phyloP scores from a whole-genome alignment of 2,113 vertebrate genomes.

The Semnornis frantzii region DNA sequence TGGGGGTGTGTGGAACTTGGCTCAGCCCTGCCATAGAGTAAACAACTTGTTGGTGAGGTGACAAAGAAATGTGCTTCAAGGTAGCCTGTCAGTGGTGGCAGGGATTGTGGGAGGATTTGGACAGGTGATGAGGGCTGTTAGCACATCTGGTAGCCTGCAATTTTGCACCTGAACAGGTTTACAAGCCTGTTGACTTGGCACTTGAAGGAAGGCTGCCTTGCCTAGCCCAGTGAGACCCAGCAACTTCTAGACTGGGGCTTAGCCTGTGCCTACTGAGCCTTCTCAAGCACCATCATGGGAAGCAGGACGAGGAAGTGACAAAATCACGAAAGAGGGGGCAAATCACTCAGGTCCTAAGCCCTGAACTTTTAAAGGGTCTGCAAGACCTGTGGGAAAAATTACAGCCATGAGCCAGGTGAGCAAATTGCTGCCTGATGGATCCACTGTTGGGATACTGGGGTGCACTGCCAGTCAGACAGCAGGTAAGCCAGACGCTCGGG shows the following conservation, averaged over 20 bases:
- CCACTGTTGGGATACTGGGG: not conserved
- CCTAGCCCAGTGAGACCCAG: not conserved
- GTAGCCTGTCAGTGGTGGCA: accelerated
- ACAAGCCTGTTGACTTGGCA: not conserved
- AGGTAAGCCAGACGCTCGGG: not conserved
- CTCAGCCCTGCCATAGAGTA: not conserved
- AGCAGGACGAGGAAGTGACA: not conserved
- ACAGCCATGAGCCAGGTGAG: not conserved
- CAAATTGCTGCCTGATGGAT: not conserved
- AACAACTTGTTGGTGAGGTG: not conserved
- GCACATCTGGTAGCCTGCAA: accelerated
- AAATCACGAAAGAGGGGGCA: not conserved
- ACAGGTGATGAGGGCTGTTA: not conserved
- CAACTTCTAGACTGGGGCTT: accelerated
- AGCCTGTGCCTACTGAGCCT: not conserved
- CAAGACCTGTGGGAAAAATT: not conserved
- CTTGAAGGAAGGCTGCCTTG: not conserved
- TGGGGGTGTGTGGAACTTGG: not conserved
- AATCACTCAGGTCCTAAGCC: not conserved
- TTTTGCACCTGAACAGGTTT: not conserved
- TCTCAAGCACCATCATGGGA: not conserved
- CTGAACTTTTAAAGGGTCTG: not conserved
- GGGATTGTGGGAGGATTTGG: not conserved
- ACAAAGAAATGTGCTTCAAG: not conserved
- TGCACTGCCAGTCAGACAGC: not conserved